Base-by-base conservation (phyloP, 2,888 invertebrate genomes). In the Geophilus truncorum region DNA sequence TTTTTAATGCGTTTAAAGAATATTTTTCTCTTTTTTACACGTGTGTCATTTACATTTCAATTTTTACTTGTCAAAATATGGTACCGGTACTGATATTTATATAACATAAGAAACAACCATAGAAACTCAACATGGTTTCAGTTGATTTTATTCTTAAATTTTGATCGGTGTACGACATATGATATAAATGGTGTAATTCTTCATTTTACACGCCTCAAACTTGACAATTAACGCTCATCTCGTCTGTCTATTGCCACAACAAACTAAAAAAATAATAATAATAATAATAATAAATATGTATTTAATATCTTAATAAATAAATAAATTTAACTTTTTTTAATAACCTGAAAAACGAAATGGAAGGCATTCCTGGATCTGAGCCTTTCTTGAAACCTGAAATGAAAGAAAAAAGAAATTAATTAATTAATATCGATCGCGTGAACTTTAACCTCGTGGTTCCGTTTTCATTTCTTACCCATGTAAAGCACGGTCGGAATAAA, bases 401-500 rank as follows among this genome's bases (percentile, higher is more conserved):
- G 1, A 4, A 21, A 57, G 15, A 45, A 18, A n/a, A n/a, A 12
- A 18, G 18, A 45, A 40, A 40, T 7, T 5, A n/a, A 45, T 15
- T n/a, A n/a, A 40, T 12, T 9, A 40, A 40, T 40, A 15, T 40
- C 5, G 15, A 40, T 32, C n/a, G n/a, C n/a, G n/a, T n/a, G 9
- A 34, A 7, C 34, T 9, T 51, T 51, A 18, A 51, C 6, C 6
- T 51, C n/a, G 21, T 30, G 5, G 12, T 34, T 4, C 30, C 4
- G 9, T 32, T 28, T n/a, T 76, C 18, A 9, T 28, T 18, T 34
- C 36, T 83, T 84, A 86, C 92, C 92, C 86, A 92, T 86, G 87
- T 91, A 92, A 18, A 92, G 85, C 30, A 92, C 90, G 51, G 91
- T 88, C 0, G 92, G 92, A 81, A 92, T 90, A 83, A 92, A 92